Conservation (phyloP, 2,113 vertebrate genomes). For the Neopipo cinnamomea region DNA sequence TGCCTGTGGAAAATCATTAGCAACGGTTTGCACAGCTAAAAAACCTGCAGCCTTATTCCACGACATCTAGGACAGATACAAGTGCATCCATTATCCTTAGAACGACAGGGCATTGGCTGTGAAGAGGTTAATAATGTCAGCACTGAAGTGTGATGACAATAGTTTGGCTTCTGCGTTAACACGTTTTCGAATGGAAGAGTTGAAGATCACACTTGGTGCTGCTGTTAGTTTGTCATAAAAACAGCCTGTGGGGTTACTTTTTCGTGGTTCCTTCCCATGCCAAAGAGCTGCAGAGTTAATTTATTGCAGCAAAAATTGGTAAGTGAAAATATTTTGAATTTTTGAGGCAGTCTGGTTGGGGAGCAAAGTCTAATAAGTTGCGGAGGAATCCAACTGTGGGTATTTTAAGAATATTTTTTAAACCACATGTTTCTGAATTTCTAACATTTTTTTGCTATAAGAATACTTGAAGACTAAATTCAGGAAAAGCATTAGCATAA, state of each 20-base stretch:
- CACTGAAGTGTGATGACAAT: conserved; percentile 40
- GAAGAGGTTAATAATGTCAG: not conserved
- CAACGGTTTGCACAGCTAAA: not conserved
- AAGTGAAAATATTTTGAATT: not conserved
- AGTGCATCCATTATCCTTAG: not conserved
- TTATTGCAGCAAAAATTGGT: not conserved
- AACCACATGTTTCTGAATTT: not conserved
- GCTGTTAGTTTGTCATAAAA: not conserved
- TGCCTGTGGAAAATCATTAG: not conserved
- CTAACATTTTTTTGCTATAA: not conserved
- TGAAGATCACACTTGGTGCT: conserved; percentile 19
- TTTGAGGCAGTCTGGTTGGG: not conserved
- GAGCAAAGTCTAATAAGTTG: not conserved
- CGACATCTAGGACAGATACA: not conserved
- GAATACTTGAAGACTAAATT: not conserved
- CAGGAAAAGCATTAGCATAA: not conserved
- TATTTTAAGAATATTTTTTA: not conserved
- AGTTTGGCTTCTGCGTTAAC: conserved; percentile 40
- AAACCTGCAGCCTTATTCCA: not conserved
- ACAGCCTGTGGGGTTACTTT: not conserved
- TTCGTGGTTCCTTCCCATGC: not conserved
- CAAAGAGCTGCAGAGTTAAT: not conserved
- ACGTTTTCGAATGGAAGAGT: conserved; percentile 15
- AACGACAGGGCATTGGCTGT: not conserved
- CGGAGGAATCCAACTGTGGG: not conserved